Evolutionary conservation across 1,140 invertebrate genomes (phyloP).

Genomic region (Epicauta chinensis): DNA sequence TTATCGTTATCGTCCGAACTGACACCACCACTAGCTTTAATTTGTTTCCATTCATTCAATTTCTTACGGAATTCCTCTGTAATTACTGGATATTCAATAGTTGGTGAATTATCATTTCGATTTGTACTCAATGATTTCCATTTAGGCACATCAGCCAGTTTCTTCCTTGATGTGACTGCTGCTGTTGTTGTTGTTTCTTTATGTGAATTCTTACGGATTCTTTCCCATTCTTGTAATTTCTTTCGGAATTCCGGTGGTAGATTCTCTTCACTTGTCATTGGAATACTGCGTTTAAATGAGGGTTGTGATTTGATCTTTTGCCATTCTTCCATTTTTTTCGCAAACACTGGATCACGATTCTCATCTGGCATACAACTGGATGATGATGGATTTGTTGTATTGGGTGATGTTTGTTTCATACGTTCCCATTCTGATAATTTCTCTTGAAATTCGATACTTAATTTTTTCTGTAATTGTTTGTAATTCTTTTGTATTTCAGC

Average conservation of each 20-base stretch:
- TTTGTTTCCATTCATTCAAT: slow-evolving; percentile 60
- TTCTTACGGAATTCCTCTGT: slow-evolving; percentile 64
- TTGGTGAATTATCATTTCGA: slow-evolving; percentile 42
- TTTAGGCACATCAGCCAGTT: slow-evolving; percentile 65
- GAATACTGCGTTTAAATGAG: slow-evolving; percentile 17
- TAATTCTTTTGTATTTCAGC: slow-evolving; percentile 55
- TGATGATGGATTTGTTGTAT: slow-evolving; percentile 17
- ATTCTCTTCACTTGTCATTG: slow-evolving; percentile 52
- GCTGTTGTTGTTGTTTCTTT: slow-evolving; percentile 43
- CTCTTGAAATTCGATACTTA: slow-evolving; percentile 64
- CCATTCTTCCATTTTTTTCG: slow-evolving; percentile 42
- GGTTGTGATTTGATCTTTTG: slow-evolving; percentile 39
- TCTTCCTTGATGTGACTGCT: slow-evolving; percentile 48
- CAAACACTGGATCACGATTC: slow-evolving; percentile 32
- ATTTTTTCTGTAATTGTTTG: slow-evolving; percentile 57
- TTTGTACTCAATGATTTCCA: slow-evolving; percentile 51
- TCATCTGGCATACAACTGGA: slow-evolving; percentile 30
- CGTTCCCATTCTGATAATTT: slow-evolving; percentile 69
- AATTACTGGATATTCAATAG: slow-evolving; percentile 52
- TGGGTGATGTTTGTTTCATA: slow-evolving; percentile 41
- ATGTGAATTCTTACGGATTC: slow-evolving; percentile 64
- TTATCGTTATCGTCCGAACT: slow-evolving; percentile 40
- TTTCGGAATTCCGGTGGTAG: slow-evolving; percentile 70
- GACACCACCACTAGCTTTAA: slow-evolving; percentile 49
- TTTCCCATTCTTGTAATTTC: slow-evolving; percentile 79